A percentile compares a stretch with the other conserved stretches of the same genome.
Conservation (phyloP, 1,140 invertebrate genomes). For the Cataglyphis hispanica region DNA sequence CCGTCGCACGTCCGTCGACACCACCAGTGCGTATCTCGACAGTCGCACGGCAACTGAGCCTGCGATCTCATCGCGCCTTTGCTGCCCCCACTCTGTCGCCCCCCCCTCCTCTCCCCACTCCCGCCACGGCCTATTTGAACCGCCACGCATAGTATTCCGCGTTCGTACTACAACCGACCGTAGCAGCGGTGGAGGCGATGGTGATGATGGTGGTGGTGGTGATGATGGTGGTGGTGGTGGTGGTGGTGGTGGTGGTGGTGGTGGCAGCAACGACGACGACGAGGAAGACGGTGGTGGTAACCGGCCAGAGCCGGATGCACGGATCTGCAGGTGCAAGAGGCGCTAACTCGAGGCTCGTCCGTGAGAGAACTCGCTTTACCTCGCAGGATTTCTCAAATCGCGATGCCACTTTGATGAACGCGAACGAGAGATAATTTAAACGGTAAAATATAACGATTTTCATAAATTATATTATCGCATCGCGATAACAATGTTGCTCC, state of each 20-base stretch:
- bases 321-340: conserved; percentile 38
- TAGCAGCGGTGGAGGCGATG: neutral
- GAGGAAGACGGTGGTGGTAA: conserved; percentile 55
- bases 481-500: too few species aligned
- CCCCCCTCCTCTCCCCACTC: conserved; percentile 47
- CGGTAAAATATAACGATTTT: too few species aligned
- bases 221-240: neutral
- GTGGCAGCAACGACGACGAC: neutral
- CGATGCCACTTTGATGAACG: neutral
- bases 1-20: conserved; percentile 48
- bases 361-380: conserved; percentile 26
- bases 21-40: conserved; percentile 81
- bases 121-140: conserved; percentile 30
- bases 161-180: conserved; percentile 69
- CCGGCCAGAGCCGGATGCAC: conserved; percentile 55
- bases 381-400: neutral
- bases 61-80: conserved; percentile 80
- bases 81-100: conserved; percentile 75
- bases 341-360: conserved; percentile 33
- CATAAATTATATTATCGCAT: too few species aligned
- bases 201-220: conserved; percentile 7
- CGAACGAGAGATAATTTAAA: neutral
- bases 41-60: conserved; percentile 86
- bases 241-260: too few species aligned
- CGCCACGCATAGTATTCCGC: conserved; percentile 63